A percentile compares a stretch with the other conserved stretches of the same genome.
phyloP scores from a whole-genome alignment of 2,113 vertebrate species.

The Bubo scandiacus region DNA sequence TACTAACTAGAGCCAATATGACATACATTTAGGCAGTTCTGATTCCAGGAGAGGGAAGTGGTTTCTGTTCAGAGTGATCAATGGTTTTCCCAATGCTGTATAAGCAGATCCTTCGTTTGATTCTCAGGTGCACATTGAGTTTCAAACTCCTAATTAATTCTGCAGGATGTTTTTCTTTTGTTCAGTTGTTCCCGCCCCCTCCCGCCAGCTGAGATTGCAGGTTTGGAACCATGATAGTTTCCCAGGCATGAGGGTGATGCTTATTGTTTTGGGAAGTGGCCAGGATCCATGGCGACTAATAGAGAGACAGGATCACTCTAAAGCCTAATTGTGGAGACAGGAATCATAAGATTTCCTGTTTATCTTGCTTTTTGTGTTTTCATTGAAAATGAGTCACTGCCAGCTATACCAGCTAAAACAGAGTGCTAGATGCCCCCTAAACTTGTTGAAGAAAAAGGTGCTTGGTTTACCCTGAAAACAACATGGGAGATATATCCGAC shows the following conservation, averaged over 20 bases:
- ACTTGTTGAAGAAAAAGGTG: neutral
- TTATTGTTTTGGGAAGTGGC: neutral
- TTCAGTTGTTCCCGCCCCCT: neutral
- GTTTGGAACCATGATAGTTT: neutral
- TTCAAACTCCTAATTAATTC: neutral
- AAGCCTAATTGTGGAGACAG: neutral
- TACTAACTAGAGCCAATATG: neutral
- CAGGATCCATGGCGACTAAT: neutral
- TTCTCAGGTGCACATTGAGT: neutral
- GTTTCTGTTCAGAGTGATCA: neutral
- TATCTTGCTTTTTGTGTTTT: neutral
- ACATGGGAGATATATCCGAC: neutral
- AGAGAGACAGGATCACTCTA: neutral
- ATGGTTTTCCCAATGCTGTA: neutral
- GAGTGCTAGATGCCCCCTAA: neutral
- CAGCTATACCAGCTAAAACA: neutral
- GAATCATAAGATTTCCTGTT: neutral
- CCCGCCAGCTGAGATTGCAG: neutral
- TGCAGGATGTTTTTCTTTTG: neutral
- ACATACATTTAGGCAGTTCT: neutral
- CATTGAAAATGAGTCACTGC: neutral
- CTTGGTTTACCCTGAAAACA: neutral
- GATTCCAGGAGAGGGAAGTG: neutral
- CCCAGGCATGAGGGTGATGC: neutral
- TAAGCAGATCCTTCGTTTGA: neutral